A percentile compares a stretch with the other conserved stretches of the same genome.
These are phyloP conservation scores for Metaphire vulgaris DNA, from an alignment of 1,140 invertebrate genomes.

Conservation along the genomic window DNA sequence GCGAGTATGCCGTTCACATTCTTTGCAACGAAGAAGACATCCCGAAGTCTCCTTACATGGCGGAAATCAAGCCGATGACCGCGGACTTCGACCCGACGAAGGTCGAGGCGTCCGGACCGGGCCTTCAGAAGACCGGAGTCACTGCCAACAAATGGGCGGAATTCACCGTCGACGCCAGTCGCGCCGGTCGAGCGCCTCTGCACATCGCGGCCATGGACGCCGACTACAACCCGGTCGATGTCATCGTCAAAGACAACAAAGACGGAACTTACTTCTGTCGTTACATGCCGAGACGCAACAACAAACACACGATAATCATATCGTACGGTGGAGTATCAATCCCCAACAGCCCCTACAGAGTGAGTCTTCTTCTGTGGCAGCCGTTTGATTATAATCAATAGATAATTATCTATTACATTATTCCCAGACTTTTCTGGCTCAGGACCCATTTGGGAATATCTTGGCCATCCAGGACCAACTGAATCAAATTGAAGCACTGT, in stretches of 20 bases:
- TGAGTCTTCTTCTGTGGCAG: too few species aligned
- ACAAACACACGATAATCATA: conserved; percentile 70
- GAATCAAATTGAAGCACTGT: too few species aligned
- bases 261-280: conserved; percentile 64
- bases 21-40: conserved; percentile 64
- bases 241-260: conserved; percentile 64
- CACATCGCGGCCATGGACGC: conserved; percentile 58
- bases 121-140: conserved; percentile 48
- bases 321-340: conserved; percentile 78
- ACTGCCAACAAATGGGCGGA: conserved; percentile 53
- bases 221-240: conserved; percentile 59
- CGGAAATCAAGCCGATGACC: conserved; percentile 53
- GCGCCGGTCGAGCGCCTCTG: conserved; percentile 69
- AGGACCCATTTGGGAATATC: too few species aligned
- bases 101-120: conserved; percentile 51
- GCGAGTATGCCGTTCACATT: conserved; percentile 86
- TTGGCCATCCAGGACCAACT: too few species aligned
- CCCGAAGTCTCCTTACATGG: conserved; percentile 53
- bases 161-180: conserved; percentile 63
- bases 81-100: conserved; percentile 67
- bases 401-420: too few species aligned
- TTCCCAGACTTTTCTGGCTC: too few species aligned
- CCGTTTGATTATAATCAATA: too few species aligned
- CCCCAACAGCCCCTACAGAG: conserved; percentile 75
- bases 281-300: conserved; percentile 67